A percentile compares a stretch with the other conserved stretches of the same genome.
phyloP scores from a whole-genome alignment of 37 sponge, comb jelly and placozoan genomes.

The Eunapius fragilis region DNA sequence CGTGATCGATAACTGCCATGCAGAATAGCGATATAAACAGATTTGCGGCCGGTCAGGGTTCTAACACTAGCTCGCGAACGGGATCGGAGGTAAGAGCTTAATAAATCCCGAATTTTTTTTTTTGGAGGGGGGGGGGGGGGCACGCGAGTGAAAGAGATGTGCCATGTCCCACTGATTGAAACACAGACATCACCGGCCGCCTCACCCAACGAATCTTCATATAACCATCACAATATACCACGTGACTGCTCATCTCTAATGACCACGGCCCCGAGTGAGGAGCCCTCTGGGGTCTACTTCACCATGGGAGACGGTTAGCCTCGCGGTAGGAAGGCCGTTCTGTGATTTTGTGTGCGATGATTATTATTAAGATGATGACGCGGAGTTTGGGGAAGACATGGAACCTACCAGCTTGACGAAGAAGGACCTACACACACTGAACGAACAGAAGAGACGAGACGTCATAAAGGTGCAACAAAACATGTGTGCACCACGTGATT shows the following conservation, averaged over 20 bases:
- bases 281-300: constrained; percentile 13
- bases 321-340: not conserved
- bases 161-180: not conserved
- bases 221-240: not conserved
- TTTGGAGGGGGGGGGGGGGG: too few relatives aligned
- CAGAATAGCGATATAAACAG: not conserved
- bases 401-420: constrained; percentile 48
- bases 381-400: constrained; percentile 7
- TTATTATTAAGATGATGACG: constrained; percentile 50
- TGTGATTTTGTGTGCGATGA: not conserved
- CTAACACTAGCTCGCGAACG: constrained; percentile 28
- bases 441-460: constrained; percentile 87
- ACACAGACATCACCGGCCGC: not conserved
- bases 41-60: not conserved
- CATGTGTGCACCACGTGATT: too few relatives aligned
- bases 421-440: constrained; percentile 81
- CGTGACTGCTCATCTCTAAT: not conserved
- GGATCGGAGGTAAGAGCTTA: constrained; percentile 1
- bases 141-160: too few relatives aligned
- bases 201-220: not conserved
- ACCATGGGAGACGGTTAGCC: constrained; percentile 27
- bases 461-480: constrained; percentile 58
- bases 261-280: constrained; percentile 11
- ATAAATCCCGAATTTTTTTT: too few relatives aligned
- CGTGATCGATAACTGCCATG: not conserved